phyloP scores from a whole-genome alignment of 2,797 vertebrate genomes.

The Megaceryle alcyon region DNA sequence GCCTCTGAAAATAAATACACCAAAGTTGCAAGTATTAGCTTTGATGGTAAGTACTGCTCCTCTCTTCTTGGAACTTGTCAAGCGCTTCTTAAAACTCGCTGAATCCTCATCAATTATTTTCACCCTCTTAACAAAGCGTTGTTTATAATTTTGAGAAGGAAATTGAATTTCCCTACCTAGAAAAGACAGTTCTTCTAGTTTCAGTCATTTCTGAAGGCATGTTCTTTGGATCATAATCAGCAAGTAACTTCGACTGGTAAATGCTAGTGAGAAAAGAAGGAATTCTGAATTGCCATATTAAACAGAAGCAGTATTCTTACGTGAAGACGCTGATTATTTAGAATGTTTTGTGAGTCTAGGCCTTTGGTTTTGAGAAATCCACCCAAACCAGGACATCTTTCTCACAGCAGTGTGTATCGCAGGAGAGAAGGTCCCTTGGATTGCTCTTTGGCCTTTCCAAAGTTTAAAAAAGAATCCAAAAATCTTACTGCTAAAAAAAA shows the following conservation, averaged over 20 bases:
- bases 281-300: not conserved
- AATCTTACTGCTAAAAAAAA: not conserved
- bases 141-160: not conserved
- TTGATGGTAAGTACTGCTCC: conserved; percentile 89
- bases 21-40: conserved; percentile 98
- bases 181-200: not conserved
- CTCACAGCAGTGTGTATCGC: not conserved
- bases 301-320: not conserved
- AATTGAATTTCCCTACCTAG: not conserved
- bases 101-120: not conserved
- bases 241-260: not conserved
- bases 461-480: not conserved
- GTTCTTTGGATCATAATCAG: not conserved
- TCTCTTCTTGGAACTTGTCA: not conserved
- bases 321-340: not conserved
- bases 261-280: not conserved
- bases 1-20: conserved; percentile 97
- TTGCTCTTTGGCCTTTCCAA: not conserved
- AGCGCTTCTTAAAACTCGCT: not conserved
- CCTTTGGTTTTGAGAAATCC: not conserved
- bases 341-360: not conserved
- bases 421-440: not conserved
- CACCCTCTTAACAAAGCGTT: not conserved
- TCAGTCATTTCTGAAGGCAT: not conserved
- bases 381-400: not conserved